Evolutionary conservation across 2,888 invertebrate species (phyloP).

Genomic region (Boloria euphrosyne): DNA sequence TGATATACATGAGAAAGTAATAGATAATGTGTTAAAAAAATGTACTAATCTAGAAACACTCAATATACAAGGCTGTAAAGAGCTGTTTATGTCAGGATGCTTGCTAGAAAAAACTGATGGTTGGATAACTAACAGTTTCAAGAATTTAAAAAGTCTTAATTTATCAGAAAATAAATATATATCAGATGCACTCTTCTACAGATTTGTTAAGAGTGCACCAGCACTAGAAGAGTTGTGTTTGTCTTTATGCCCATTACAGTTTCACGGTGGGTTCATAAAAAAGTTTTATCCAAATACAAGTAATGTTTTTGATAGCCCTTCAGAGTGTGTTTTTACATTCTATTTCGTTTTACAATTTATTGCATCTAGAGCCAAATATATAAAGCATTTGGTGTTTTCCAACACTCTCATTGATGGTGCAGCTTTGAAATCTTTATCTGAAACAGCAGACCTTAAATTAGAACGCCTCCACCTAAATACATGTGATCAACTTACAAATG

Average conservation of each 20-base stretch:
- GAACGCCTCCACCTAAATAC: constrained; percentile 76
- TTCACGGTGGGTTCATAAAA: constrained; percentile 85
- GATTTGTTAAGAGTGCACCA: constrained; percentile 84
- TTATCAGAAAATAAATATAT: constrained; percentile 87
- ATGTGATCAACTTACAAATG: constrained; percentile 85
- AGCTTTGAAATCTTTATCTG: constrained; percentile 80
- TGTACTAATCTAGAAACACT: constrained; percentile 82
- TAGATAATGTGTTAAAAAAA: constrained; percentile 81
- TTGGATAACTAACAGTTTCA: constrained; percentile 67
- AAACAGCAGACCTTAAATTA: constrained; percentile 77
- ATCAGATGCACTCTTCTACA: constrained; percentile 87
- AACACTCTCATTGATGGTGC: constrained; percentile 86
- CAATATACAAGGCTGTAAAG: constrained; percentile 85
- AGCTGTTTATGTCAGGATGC: constrained; percentile 88
- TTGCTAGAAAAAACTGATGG: constrained; percentile 84
- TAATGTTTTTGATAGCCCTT: constrained; percentile 71
- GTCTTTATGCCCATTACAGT: constrained; percentile 86
- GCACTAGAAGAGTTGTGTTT: constrained; percentile 84
- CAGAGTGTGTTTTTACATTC: constrained; percentile 88
- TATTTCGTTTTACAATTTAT: constrained; percentile 84
- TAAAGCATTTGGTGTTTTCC: constrained; percentile 85
- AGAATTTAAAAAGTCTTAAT: constrained; percentile 82
- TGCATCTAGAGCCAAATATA: constrained; percentile 70
- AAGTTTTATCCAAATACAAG: constrained; percentile 84
- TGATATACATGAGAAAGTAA: constrained; percentile 84